phyloP scores from a whole-genome alignment of 1,140 invertebrate genomes.

The Drosophila parabipectinata region DNA sequence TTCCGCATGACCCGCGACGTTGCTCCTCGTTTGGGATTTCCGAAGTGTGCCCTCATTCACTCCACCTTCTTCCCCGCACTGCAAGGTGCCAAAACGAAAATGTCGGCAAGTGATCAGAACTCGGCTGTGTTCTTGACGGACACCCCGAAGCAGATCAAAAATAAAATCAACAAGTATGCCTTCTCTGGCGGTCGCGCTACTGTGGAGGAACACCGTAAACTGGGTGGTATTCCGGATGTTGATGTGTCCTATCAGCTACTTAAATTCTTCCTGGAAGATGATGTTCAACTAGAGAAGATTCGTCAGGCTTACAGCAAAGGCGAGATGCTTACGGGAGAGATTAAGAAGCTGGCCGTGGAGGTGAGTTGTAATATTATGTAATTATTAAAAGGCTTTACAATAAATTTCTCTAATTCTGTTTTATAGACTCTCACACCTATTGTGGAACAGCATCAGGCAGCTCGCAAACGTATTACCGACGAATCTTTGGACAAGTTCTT shows the following conservation, averaged over 20 bases:
- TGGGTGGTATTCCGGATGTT: conserved; percentile 97
- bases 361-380: conserved; percentile 31
- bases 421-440: conserved; percentile 86
- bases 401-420: background rate
- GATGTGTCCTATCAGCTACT: conserved; percentile 99
- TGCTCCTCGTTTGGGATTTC: conserved; percentile 93
- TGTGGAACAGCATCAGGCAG: conserved; percentile 92
- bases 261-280: conserved; percentile 97
- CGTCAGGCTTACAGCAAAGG: conserved; percentile 94
- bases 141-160: conserved; percentile 98
- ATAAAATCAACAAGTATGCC: conserved; percentile 99
- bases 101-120: conserved; percentile 98
- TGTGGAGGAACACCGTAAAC: conserved; percentile 95
- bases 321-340: conserved; percentile 95
- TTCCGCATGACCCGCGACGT: conserved; percentile 99
- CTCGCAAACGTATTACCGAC: conserved; percentile 92
- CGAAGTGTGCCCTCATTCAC: conserved; percentile 97
- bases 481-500: conserved; percentile 94
- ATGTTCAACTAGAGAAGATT: conserved; percentile 93
- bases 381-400: background rate
- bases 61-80: conserved; percentile 98
- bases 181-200: conserved; percentile 98
- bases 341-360: conserved; percentile 96
- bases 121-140: conserved; percentile 98
- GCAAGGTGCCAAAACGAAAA: conserved; percentile 98